Base-by-base conservation (phyloP, 2,113 vertebrate genomes). In the Neoarius graeffei region DNA sequence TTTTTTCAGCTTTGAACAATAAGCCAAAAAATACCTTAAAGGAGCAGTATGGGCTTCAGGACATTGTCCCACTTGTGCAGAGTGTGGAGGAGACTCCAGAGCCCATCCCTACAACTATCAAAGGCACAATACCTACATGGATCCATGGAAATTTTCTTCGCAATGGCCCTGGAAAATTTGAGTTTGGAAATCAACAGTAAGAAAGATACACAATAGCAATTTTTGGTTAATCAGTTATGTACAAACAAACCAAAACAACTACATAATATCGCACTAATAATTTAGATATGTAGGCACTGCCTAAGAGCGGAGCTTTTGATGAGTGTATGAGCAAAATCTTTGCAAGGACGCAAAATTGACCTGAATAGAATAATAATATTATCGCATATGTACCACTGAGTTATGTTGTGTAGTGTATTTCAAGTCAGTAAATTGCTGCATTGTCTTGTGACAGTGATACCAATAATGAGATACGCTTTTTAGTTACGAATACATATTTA, bases 101-200 rank as follows among this genome's bases (percentile, higher is more conserved):
- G 23, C 93, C 93, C 2, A 92, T 98, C 66, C 73, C 92, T 15
- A 95, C 96, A 2, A 88, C 20, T 20, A 90, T 97, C 17, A 93
- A 87, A 84, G 98, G 98, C 14, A 91, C 88, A 1, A 95, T 99
- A 88, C 98, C 98, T 3, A 42, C 92, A 59, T 99, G 98, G 98
- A 95, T 99, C 85, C 89, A 89, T 42, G 98, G 98, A 42, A 96
- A 85, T 56, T 90, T 99, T 0, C 94, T 99, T 77, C 96, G 97
- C 64, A 98, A 97, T 0, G 97, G 98, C 19, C 98, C 98, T 0
- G 98, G 97, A 50, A 99, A 97, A 92, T 99, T 97, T 54, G 97
- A 99, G 85, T 99, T 99, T 93, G 97, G 98, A 30, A 92, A 96
- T 76, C 95, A 97, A 67, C 95, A 93, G 97, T 99, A 93, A 97